Evolutionary conservation across 2,888 invertebrate species (phyloP), one percentile per base, ranked within the genome.

Genomic region (Tachina lurida): DNA sequence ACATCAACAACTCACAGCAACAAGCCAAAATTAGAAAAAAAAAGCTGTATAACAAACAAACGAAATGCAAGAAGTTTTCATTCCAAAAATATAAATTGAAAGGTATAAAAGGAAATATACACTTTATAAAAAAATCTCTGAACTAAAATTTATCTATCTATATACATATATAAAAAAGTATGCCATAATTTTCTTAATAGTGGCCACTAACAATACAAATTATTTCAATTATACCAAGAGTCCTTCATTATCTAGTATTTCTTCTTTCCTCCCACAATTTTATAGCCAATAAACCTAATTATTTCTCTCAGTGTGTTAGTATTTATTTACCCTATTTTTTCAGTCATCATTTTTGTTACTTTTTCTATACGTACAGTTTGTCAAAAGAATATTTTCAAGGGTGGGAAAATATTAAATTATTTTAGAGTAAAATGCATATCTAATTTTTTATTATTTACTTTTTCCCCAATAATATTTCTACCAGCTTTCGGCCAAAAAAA

Each of bases 281-380:
- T 3, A 39, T 56, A 17, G 49, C 4, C 41, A 41, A 43, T 22
- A 12, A 56, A 54, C 31, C 19, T 49, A 56, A 56, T 81, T 49
- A 31, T 60, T 84, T 77, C 45, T 71, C 43, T 54, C 22, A 65
- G 71, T 75, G 80, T 60, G 15, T 47, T 22, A 49, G 31, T 43
- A 19, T 49, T 74, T 68, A 73, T 81, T 75, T 81, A 77, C 81
- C 60, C 80, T 62, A 77, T 85, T 85, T 84, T 84, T 8, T 7
- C 10, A 43, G 62, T 81, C 60, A 77, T 58, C 62, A 73, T 54
- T 79, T 76, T 74, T 56, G 19, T 71, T 54, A 22, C n/a, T 75
- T 8, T 77, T 56, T 62, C 3, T 73, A 15, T 54, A 31, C 0
- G 7, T 31, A 31, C 31, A 31, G 31, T 31, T 31, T 31, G 31